Evolutionary conservation across 2,888 invertebrate genomes (phyloP), one percentile per base, ranked within the genome.

Genomic region (Drosophila affinis): DNA sequence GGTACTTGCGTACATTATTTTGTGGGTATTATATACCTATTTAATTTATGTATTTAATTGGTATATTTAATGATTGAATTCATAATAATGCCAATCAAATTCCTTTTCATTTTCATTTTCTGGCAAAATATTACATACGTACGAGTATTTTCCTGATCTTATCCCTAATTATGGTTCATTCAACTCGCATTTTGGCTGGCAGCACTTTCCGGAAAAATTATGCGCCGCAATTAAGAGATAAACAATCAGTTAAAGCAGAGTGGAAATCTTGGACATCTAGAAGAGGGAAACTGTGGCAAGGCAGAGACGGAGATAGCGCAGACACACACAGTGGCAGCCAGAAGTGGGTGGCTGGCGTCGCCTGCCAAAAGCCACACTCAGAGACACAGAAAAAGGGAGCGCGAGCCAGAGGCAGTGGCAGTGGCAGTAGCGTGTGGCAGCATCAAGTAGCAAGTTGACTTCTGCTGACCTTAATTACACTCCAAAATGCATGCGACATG

Each of bases 401-500:
- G 46, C 29, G 46, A 51, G 12, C 59, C 57, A 70, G 55, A 51
- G 56, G 52, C 59, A 57, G 57, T 44, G 32, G 27, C 55, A 69
- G 45, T 21, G 3, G 21, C 21, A 21, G 21, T 1, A 3, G 21
- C 21, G 21, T 48, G 65, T 58, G 52, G 65, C 72, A 75, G 56
- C 76, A 72, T 76, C 76, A 72, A 78, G 78, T 78, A 81, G 78
- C 78, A 63, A 73, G 84, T 81, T 81, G 80, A 84, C 80, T 81
- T 84, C 76, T 68, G 81, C 60, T 81, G 80, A 81, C 80, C 84
- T 81, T 81, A 81, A 81, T 81, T 81, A 81, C 80, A 74, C 81
- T 74, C 74, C 56, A 74, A 84, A 39, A 73, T 81, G 76, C 69
- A 74, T 80, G 76, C 84, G 78, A 84, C 76, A 81, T 63, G 58